A percentile compares a stretch with the other conserved stretches of the same genome.
These are phyloP conservation scores for Drosophila ficusphila DNA, from an alignment of 1,140 invertebrate species.

Conservation along the genomic window DNA sequence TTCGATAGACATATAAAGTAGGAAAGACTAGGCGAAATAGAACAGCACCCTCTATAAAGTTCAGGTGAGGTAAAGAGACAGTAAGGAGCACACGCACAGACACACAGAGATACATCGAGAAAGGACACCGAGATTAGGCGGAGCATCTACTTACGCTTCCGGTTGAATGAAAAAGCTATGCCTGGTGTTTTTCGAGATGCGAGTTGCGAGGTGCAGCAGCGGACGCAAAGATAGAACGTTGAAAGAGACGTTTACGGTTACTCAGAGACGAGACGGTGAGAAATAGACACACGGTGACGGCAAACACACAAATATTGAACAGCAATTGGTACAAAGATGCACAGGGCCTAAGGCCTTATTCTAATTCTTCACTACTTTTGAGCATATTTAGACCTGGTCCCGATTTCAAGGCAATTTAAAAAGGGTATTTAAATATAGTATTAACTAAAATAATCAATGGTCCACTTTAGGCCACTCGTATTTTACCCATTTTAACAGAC, in stretches of 20 bases:
- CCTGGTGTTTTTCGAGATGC: conserved; percentile 23
- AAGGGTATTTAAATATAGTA: too few relatives aligned
- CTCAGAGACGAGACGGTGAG: conserved; percentile 29
- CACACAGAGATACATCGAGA: conserved; percentile 40
- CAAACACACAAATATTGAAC: conserved; percentile 28
- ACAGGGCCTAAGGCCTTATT: conserved; percentile 14
- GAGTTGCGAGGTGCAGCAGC: conserved; percentile 55
- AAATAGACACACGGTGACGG: conserved; percentile 24
- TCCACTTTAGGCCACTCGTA: too few relatives aligned
- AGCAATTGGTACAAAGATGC: conserved; percentile 12
- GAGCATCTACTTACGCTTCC: conserved; percentile 74
- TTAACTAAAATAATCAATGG: not conserved
- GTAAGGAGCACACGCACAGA: conserved; percentile 31
- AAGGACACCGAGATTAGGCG: conserved; percentile 38
- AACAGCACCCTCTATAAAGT: conserved; percentile 1
- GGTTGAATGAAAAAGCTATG: conserved; percentile 60
- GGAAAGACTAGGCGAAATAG: conserved; percentile 1
- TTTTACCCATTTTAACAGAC: not conserved
- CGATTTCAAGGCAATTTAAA: not conserved
- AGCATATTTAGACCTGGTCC: not conserved
- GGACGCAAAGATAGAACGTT: conserved; percentile 70
- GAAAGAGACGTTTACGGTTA: conserved; percentile 50
- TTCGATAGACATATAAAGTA: conserved; percentile 15
- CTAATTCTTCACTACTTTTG: conserved; percentile 17
- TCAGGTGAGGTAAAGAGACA: conserved; percentile 6